These are phyloP conservation scores for Corythoichthys haematopterus DNA, from an alignment of 2,113 vertebrate genomes.

Conservation along the genomic window DNA sequence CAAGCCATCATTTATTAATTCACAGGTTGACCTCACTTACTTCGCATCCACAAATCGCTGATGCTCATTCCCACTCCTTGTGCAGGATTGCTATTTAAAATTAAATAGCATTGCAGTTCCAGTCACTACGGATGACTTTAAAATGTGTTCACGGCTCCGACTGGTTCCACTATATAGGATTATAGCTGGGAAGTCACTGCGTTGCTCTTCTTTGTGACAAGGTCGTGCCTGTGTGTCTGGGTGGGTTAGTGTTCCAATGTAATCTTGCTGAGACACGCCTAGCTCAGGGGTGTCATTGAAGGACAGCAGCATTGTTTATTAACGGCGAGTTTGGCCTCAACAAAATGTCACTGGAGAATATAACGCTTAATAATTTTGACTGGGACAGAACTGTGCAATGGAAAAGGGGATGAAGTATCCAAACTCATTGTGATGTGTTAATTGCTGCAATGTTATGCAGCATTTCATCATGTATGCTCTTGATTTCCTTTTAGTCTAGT, in stretches of 20 bases:
- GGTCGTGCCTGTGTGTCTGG: constrained; percentile 13
- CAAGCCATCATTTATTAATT: constrained; percentile 68
- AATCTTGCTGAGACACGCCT: constrained; percentile 37
- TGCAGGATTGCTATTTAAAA: constrained; percentile 33
- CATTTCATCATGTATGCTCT: not conserved
- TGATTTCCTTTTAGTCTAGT: not conserved
- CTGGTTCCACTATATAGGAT: constrained; percentile 31
- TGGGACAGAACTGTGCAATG: not conserved
- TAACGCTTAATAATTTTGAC: constrained; percentile 23
- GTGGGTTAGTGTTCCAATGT: constrained; percentile 25
- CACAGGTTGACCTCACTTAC: constrained; percentile 66
- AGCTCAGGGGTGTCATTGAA: constrained; percentile 41
- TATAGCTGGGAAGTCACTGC: constrained; percentile 27
- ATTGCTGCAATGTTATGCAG: not conserved
- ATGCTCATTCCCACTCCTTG: constrained; percentile 15
- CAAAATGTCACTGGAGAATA: constrained; percentile 26
- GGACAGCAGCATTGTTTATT: constrained; percentile 38
- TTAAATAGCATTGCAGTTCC: constrained; percentile 26
- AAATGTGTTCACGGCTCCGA: constrained; percentile 24
- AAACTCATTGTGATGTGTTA: not conserved
- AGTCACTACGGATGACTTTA: constrained; percentile 27
- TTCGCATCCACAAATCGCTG: constrained; percentile 34
- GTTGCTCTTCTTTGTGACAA: constrained; percentile 31
- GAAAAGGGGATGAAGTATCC: not conserved
- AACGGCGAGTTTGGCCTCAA: constrained; percentile 40